Base-by-base conservation (phyloP, 1,140 invertebrate species). In the Lepidostoma basale region DNA sequence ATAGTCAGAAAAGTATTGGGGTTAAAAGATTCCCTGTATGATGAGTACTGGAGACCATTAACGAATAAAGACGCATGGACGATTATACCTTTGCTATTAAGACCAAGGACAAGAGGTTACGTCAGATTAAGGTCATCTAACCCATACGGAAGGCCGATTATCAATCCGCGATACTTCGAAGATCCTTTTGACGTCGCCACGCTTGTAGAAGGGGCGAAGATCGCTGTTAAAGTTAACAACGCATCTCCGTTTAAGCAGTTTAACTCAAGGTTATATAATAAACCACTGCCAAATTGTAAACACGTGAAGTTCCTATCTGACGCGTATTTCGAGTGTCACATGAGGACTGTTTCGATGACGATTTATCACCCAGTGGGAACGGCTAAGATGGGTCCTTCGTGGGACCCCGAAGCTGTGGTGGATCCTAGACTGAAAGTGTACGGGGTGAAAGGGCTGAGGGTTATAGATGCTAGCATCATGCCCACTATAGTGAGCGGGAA, bases 391-490 rank as follows among this genome's bases (percentile, higher is more conserved):
- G 94, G 94, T 8, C 89, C 91, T 0, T 73, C 81, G 1, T 86
- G 83, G 74, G 93, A 96, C 77, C 80, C 84, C 0, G 85, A 86
- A 3, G 90, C 93, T 0, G 93, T 96, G 0, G 93, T 96, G 0
- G 93, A 96, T 82, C 87, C 91, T 0, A 82, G 89, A 52, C 78
- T 96, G 5, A 83, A 85, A 16, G 92, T 95, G 0, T 88, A 94
- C 71, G 93, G 93, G 0, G 78, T 95, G 0, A 76, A 86, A 25
- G 90, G 90, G 14, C 79, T 96, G 3, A 83, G 94, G 39, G 92
- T 96, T 10, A 91, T 94, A 40, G 94, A 96, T 76, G 92, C 92
- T 4, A 94, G 92, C 59, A 91, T 96, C 63, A 95, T 96, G 92
- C 94, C 94, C 0, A 91, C 89, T 0, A 92, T 95, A 76, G 87